A percentile compares a stretch with the other conserved stretches of the same genome.
Evolutionary conservation across 2,797 vertebrate species (phyloP).

Genomic region (Onychomys arenicola): DNA sequence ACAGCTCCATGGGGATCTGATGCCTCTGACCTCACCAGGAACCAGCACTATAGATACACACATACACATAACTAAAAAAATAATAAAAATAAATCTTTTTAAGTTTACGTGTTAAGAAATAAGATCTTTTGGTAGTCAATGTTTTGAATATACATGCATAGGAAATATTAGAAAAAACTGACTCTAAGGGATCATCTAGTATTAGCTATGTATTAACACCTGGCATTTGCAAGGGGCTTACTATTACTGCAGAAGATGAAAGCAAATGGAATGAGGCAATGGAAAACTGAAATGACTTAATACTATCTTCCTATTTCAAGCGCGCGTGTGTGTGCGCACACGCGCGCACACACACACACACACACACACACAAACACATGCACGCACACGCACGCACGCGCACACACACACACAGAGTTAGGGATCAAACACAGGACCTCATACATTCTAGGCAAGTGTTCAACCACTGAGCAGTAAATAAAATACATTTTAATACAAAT

Average conservation of each 20-base stretch:
- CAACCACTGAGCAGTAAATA: background rate
- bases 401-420: no score
- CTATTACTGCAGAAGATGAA: conserved; percentile 30
- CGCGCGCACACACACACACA: background rate
- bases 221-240: conserved; percentile 43
- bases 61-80: background rate
- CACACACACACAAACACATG: background rate
- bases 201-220: conserved; percentile 26
- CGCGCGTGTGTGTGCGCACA: background rate
- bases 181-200: background rate
- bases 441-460: background rate
- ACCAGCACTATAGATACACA: background rate
- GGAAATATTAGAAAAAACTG: background rate
- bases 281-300: background rate
- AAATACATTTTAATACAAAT: conserved; percentile 20
- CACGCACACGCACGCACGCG: background rate
- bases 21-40: background rate
- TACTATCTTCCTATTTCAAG: background rate
- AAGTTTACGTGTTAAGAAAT: conserved; percentile 7
- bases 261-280: background rate
- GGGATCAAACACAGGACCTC: background rate
- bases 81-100: background rate
- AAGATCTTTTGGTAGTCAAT: background rate
- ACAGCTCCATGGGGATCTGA: background rate
- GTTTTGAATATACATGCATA: background rate